Conservation (phyloP, 1,140 invertebrate genomes). For the Drosophila setifemur region DNA sequence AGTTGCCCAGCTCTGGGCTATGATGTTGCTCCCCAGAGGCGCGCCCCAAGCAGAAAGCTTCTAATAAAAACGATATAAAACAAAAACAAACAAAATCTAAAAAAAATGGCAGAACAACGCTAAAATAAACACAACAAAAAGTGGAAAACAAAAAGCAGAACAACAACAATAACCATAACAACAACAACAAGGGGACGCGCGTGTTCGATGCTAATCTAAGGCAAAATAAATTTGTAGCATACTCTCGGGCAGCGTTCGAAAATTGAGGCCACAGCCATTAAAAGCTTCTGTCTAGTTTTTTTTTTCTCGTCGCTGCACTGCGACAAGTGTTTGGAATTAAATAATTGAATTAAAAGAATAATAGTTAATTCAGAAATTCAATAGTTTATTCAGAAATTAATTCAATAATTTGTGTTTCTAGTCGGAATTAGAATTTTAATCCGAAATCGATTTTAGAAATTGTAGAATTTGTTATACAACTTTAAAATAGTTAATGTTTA, state of each 20-base stretch:
- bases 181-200: conserved; percentile 6
- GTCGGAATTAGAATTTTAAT: no score
- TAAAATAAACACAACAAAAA: neutral
- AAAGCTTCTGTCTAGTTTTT: conserved; percentile 23
- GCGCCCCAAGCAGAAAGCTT: conserved; percentile 26
- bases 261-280: conserved; percentile 18
- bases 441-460: no score
- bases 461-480: no score
- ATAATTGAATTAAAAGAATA: neutral
- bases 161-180: neutral
- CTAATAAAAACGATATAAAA: conserved; percentile 22
- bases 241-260: conserved; percentile 16
- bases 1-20: conserved; percentile 38
- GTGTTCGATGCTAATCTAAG: conserved; percentile 16
- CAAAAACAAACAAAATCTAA: neutral
- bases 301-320: neutral
- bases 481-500: no score
- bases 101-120: neutral
- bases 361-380: no score
- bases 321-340: neutral
- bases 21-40: conserved; percentile 7
- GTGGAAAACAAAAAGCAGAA: conserved; percentile 2
- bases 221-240: conserved; percentile 24
- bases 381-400: no score
- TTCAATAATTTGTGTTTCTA: no score